Evolutionary conservation across 53 echinoderm and acorn worm genomes (phyloP), one percentile per base, ranked within the genome.

Genomic region (Antedon mediterranea): DNA sequence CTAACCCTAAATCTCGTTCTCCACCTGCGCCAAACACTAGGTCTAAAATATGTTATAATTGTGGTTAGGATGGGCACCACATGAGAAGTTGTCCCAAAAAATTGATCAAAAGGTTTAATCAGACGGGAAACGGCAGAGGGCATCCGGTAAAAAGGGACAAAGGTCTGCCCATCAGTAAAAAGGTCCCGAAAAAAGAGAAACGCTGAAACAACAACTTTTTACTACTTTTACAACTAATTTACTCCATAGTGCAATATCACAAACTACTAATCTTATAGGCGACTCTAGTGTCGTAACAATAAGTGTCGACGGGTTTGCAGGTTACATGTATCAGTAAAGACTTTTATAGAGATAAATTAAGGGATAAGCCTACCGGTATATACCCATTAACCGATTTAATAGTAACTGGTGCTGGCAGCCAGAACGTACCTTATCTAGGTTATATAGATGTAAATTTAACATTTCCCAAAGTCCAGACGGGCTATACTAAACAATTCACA

Each of bases 281-380:
- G 72, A 81, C 23, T 78, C 81, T 29, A 71, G 81, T 11, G 74
- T 43, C 4, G 31, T 74, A 18, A 81, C 71, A 43, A 84, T 77
- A 28, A 13, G 26, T 5, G 72, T 83, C 28, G 80, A 84, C 34
- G 85, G 89, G 89, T n/a, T 89, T 89, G 9, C 88, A 88, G 30
- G 84, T 88, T 28, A 86, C 82, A 4, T 86, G 86, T 57, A n/a
- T 89, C 8, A 73, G 78, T 0, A 37, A 74, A 6, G 30, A 71
- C 2, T 89, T 86, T 42, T 84, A 81, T 30, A 32, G 76, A 6
- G 26, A 71, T 20, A 70, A 89, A 32, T 86, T 89, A n/a, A n/a
- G n/a, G 0, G 14, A 27, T 26, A 83, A 89, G n/a, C n/a, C n/a
- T 31, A 76, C 73, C 7, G 43, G 71, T 0, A 32, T 89, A 3